A percentile compares a stretch with the other conserved stretches of the same genome.
Conservation (phyloP, 1,140 invertebrate species). For the Gryllus bimaculatus region DNA sequence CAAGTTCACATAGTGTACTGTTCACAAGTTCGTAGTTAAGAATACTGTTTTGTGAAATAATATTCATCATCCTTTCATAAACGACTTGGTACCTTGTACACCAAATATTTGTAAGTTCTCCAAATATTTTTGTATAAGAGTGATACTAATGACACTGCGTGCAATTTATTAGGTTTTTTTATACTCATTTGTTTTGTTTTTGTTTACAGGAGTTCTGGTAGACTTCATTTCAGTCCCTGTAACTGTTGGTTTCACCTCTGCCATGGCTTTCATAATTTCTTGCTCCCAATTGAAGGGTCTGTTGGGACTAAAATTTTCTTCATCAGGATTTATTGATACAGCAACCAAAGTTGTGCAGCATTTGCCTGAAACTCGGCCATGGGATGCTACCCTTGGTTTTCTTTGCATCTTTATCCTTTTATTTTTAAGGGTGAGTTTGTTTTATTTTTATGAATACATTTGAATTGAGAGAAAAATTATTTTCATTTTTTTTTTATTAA, state of each 20-base stretch:
- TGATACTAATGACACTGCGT: too few species aligned
- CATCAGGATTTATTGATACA: slow-evolving; percentile 61
- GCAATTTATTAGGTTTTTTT: not conserved
- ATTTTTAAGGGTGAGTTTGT: slow-evolving; percentile 50
- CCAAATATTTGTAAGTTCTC: too few species aligned
- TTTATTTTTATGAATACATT: not conserved
- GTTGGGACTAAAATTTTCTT: slow-evolving; percentile 63
- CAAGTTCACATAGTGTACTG: too few species aligned
- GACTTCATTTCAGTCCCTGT: slow-evolving; percentile 92
- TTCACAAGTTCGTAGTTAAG: too few species aligned
- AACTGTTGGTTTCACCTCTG: slow-evolving; percentile 87
- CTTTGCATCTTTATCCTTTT: slow-evolving; percentile 58
- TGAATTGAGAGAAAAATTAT: not conserved
- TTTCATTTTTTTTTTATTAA: not conserved
- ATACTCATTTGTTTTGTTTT: not conserved
- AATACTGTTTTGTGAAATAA: too few species aligned
- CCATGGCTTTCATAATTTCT: slow-evolving; percentile 85
- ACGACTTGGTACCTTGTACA: too few species aligned
- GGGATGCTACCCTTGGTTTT: slow-evolving; percentile 61
- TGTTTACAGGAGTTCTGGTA: slow-evolving; percentile 72
- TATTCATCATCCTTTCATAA: too few species aligned
- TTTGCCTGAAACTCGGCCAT: slow-evolving; percentile 48
- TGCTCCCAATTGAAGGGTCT: slow-evolving; percentile 78
- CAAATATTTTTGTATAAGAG: too few species aligned
- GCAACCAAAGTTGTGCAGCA: slow-evolving; percentile 50